phyloP scores from a whole-genome alignment of 2,113 vertebrate species.

The Coregonus clupeaformis region DNA sequence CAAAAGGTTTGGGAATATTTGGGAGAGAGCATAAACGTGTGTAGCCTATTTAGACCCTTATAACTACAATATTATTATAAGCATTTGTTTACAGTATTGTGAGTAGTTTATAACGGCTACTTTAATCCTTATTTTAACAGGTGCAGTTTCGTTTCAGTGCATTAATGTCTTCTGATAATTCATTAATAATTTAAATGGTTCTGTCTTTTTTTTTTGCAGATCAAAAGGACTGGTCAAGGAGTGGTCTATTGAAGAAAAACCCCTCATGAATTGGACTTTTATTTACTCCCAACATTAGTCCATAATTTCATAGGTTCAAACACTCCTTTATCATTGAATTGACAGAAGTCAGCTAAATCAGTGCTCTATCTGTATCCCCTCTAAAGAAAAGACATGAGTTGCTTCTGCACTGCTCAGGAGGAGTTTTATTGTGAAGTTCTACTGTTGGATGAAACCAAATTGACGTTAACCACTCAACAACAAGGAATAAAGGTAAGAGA shows the following conservation, averaged over 20 bases:
- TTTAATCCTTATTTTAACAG: not conserved
- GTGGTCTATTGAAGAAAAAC: not conserved
- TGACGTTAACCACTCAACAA: conserved; percentile 81
- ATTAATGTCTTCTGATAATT: not conserved
- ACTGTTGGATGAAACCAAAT: conserved; percentile 86
- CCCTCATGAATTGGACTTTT: not conserved
- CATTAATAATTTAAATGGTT: not conserved
- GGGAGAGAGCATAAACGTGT: not conserved
- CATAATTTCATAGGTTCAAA: not conserved
- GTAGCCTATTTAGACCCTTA: not conserved
- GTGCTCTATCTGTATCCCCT: too few species aligned
- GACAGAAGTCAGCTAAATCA: not conserved
- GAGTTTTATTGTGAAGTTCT: conserved; percentile 92
- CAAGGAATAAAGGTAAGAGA: conserved; percentile 84
- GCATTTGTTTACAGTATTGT: not conserved
- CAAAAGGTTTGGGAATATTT: not conserved
- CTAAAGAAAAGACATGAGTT: conserved; percentile 74
- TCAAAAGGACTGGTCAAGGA: not conserved
- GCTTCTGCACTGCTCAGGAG: conserved; percentile 84
- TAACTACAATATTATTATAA: not conserved
- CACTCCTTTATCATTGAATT: not conserved
- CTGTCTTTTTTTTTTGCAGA: not conserved
- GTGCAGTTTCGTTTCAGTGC: not conserved
- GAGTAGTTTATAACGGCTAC: not conserved
- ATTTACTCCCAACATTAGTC: not conserved